Percentiles rank a stretch among this genome's conserved stretches.
Evolutionary conservation across 2,113 vertebrate species (phyloP).

Genomic region (Laticauda laticaudata): DNA sequence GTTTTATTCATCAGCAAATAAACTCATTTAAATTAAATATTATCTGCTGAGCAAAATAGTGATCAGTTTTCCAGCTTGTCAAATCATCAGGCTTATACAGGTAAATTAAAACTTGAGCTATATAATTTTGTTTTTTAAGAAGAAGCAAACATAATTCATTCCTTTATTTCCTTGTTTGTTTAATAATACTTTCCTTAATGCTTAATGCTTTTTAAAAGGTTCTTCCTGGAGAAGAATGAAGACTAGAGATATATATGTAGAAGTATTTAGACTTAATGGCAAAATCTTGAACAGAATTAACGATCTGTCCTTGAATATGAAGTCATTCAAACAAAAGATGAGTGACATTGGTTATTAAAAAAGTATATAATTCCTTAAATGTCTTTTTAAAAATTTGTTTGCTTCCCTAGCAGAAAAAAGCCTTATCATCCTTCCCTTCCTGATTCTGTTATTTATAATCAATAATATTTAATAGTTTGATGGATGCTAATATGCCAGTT

Average conservation of each 20-base stretch:
- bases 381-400: not conserved
- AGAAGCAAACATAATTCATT: not conserved
- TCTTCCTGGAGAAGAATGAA: not conserved
- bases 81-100: not conserved
- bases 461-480: accelerated
- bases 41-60: not conserved
- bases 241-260: not conserved
- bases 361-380: conserved; percentile 13
- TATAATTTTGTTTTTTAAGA: not conserved
- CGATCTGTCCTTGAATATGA: not conserved
- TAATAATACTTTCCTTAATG: accelerated
- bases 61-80: not conserved
- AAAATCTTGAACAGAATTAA: not conserved
- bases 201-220: not conserved
- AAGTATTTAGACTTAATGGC: not conserved
- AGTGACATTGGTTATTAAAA: not conserved
- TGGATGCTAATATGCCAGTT: not conserved
- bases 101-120: not conserved
- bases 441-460: not conserved
- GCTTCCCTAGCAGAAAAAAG: not conserved
- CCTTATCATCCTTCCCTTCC: not conserved
- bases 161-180: accelerated
- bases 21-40: not conserved
- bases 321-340: conserved; percentile 5
- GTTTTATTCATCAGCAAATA: not conserved